These are phyloP conservation scores for Barbus barbus DNA, from an alignment of 2,113 vertebrate species.

Conservation along the genomic window DNA sequence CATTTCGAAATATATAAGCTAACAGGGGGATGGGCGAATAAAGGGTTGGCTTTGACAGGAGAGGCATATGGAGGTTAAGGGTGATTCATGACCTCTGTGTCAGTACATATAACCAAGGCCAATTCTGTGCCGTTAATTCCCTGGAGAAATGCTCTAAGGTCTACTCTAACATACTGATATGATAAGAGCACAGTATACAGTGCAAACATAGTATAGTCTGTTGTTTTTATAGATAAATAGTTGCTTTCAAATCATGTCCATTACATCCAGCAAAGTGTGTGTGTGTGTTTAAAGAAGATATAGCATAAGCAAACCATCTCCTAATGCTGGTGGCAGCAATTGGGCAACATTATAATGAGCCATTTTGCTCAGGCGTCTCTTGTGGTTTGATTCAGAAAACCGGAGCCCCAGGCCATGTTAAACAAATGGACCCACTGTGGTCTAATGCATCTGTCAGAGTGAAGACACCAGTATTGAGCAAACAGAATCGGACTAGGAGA, in stretches of 20 bases:
- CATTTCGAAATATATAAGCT: not conserved
- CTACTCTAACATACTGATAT: too few species aligned
- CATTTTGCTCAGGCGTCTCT: not conserved
- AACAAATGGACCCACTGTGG: conserved; percentile 6
- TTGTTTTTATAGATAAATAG: not conserved
- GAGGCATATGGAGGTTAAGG: not conserved
- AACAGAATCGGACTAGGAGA: conserved; percentile 24
- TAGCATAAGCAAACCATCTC: not conserved
- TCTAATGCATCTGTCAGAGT: conserved; percentile 12
- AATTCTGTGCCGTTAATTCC: not conserved
- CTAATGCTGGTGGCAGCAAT: not conserved
- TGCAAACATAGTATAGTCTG: not conserved
- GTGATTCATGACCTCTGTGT: conserved; percentile 23
- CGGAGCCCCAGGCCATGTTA: not conserved
- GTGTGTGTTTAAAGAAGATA: not conserved
- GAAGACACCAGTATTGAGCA: conserved; percentile 13
- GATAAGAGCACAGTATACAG: too few species aligned
- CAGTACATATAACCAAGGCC: conserved; percentile 17
- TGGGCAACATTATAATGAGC: conserved; percentile 1
- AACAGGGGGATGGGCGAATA: not conserved
- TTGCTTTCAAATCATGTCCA: not conserved
- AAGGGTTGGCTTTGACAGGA: not conserved
- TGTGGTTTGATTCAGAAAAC: not conserved
- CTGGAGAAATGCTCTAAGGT: not conserved
- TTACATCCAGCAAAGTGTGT: not conserved